These are phyloP conservation scores for Peromyscus attwateri DNA, from an alignment of 2,797 vertebrate genomes.

Conservation along the genomic window DNA sequence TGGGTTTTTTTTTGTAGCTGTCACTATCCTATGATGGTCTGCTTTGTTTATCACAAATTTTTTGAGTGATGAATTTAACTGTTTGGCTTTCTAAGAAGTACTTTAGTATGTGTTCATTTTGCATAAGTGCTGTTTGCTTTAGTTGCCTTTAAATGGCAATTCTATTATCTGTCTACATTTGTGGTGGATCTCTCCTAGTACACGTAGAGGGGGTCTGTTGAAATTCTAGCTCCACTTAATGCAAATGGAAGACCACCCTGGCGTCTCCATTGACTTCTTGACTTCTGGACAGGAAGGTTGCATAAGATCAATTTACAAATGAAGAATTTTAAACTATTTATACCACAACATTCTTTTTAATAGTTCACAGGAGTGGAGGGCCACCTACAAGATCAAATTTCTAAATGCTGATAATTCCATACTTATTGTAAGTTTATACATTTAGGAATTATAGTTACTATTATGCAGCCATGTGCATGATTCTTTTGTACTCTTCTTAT, in stretches of 20 bases:
- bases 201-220: background rate
- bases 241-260: background rate
- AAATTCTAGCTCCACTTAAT: background rate
- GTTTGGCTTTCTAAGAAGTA: background rate
- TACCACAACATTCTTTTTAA: background rate
- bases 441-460: background rate
- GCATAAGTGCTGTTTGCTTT: background rate
- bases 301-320: background rate
- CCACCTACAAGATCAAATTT: background rate
- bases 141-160: background rate
- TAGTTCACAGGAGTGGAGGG: background rate
- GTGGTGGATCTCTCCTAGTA: background rate
- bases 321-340: background rate
- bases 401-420: background rate
- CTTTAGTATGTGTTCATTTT: slow-evolving; percentile 7
- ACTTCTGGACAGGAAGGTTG: background rate
- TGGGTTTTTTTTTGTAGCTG: background rate
- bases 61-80: background rate
- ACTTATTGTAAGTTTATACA: background rate
- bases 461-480: no score
- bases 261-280: background rate
- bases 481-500: background rate
- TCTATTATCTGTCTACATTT: background rate
- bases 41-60: background rate
- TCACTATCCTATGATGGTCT: background rate